Conservation (phyloP, 2,797 vertebrate genomes). For the Malacoraja senta region DNA sequence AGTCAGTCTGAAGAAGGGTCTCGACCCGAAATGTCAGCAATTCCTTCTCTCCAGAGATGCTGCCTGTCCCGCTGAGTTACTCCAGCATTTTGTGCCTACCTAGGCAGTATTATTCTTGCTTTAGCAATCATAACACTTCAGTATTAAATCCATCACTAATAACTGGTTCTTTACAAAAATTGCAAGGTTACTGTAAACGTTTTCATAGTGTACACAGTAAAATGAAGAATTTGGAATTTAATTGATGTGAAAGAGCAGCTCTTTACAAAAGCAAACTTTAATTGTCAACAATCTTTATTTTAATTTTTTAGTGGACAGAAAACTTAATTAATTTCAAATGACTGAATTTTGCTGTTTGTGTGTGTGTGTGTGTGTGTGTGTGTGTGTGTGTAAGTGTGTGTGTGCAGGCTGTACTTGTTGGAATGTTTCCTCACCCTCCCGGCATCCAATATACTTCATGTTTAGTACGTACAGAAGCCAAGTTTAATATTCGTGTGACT, state of each 20-base stretch:
- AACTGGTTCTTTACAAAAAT: background rate
- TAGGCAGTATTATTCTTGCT: background rate
- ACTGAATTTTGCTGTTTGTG: background rate
- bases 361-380: background rate
- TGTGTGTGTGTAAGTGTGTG: too few species aligned
- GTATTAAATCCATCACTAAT: background rate
- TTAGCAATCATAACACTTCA: background rate
- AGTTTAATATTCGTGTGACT: slow-evolving; percentile 10
- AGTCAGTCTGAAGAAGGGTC: background rate
- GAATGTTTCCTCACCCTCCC: background rate
- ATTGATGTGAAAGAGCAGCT: slow-evolving; percentile 4
- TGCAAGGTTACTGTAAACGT: background rate
- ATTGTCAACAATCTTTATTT: background rate
- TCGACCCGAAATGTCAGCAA: too few species aligned
- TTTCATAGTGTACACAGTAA: background rate
- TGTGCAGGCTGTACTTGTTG: background rate
- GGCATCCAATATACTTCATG: slow-evolving; percentile 20
- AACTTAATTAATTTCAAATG: slow-evolving; percentile 8
- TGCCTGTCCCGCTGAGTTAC: too few species aligned
- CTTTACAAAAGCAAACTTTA: background rate
- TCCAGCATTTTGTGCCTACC: too few species aligned
- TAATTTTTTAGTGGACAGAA: slow-evolving; percentile 23
- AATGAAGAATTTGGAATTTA: slow-evolving; percentile 10
- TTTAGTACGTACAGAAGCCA: slow-evolving; percentile 33
- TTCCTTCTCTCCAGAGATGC: too few species aligned